phyloP scores from a whole-genome alignment of 2,888 invertebrate genomes.

The Chymomyza fuscimana region DNA sequence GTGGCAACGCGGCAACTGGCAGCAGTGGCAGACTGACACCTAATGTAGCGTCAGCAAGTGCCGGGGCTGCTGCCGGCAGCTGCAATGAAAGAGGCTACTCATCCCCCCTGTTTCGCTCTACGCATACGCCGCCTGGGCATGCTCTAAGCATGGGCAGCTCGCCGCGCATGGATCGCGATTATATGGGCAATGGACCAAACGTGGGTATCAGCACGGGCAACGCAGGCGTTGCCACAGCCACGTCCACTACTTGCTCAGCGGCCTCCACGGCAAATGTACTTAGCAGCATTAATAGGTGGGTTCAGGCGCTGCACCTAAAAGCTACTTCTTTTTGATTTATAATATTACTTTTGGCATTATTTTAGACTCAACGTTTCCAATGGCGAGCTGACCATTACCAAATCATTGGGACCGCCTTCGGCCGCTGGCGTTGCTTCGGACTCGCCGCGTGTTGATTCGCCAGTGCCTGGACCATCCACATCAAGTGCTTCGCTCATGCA shows the following conservation, averaged over 20 bases:
- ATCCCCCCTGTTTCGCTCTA: conserved; percentile 67
- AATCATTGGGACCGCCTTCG: conserved; percentile 83
- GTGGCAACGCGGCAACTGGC: conserved; percentile 16
- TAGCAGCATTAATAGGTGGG: conserved; percentile 85
- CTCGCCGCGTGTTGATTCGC: conserved; percentile 70
- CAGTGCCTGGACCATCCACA: conserved; percentile 64
- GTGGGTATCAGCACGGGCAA: conserved; percentile 32
- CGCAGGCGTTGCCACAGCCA: conserved; percentile 21
- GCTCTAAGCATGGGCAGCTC: conserved; percentile 64
- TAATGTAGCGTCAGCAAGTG: conserved; percentile 43
- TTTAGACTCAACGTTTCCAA: conserved; percentile 87
- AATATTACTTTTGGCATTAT: neutral
- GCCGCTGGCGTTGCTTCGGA: conserved; percentile 67
- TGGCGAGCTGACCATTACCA: conserved; percentile 91
- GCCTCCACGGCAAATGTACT: conserved; percentile 80
- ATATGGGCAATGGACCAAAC: conserved; percentile 73
- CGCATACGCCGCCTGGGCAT: conserved; percentile 59
- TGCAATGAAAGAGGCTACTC: conserved; percentile 75
- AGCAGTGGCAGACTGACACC: conserved; percentile 49
- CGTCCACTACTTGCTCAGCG: conserved; percentile 53
- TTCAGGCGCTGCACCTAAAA: neutral
- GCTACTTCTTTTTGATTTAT: too few relatives aligned
- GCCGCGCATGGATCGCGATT: conserved; percentile 72
- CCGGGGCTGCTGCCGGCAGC: conserved; percentile 25
- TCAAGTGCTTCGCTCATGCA: conserved; percentile 69